Evolutionary conservation across 1,140 invertebrate genomes (phyloP), one percentile per base, ranked within the genome.

Genomic region (Drosophila persimilis): DNA sequence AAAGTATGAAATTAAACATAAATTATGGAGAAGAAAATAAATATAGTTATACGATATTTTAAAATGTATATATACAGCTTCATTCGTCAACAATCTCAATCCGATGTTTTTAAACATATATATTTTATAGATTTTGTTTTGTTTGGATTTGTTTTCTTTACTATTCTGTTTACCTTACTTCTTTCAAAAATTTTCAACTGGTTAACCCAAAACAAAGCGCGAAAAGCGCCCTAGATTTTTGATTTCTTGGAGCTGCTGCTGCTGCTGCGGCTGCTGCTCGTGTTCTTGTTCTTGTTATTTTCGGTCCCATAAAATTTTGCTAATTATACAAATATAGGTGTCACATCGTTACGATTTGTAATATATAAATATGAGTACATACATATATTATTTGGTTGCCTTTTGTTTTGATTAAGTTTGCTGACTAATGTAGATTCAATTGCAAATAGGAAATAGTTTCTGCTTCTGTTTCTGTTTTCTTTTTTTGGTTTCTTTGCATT

Each of bases 31-130:
- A 78, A 71, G 72, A 74, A 88, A 77, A 88, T 86, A 81, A 74
- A 86, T 86, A 81, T 78, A 81, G 55, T 81, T 86, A 77, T 75
- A 88, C 60, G 62, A 88, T 86, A 88, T 71, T 88, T 86, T 85
- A 73, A 78, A 81, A 81, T 76, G 80, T 86, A 86, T 86, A 86
- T 86, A 86, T 86, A 86, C 81, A 86, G 81, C 83, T 81, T 77
- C 81, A 71, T 80, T 86, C 83, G 45, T 88, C 73, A 81, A 81
- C 83, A 81, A 86, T 75, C 83, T 77, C 76, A 79, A 71, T 86
- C 63, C 51, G 56, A 61, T 74, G 62, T 48, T 55, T 74, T 67
- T 66, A 74, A 74, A 48, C 48, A 57, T 72, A 73, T 71, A 73
- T 60, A 43, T 54, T 54, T 46, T 17, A 35, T 44, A 44, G n/a